Base-by-base conservation (phyloP, 2,888 invertebrate species). In the Drosophila falleni region DNA sequence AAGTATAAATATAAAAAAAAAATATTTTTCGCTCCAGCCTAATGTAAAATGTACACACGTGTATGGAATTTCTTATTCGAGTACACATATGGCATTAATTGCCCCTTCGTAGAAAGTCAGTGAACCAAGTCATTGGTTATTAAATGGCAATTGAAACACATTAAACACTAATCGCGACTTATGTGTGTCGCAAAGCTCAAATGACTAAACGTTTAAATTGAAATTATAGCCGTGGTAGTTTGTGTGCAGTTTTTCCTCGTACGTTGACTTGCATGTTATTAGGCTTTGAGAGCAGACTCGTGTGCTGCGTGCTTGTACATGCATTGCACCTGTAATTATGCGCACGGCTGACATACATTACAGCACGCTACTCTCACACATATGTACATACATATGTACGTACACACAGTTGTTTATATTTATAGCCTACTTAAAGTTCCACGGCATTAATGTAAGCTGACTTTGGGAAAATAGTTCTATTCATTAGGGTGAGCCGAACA, bases 311-410 rank as follows among this genome's bases (percentile, higher is more conserved):
- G 75, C 74, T 78, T 68, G 50, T 73, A 71, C 81, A 83, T 83
- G 81, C 69, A 69, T 75, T 86, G 80, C 81, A 80, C 80, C 72
- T 81, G 77, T 84, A 85, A 89, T 85, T 89, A 89, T 87, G 82
- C 83, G 81, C 78, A 82, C 82, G 78, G 66, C 80, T 81, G 88
- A 75, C 87, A 82, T 65, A 80, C 65, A 81, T 78, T 75, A 58
- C 35, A 70, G 41, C 75, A 75, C 71, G 71, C 72, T 51, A 73
- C 62, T 44, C 70, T 46, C 41, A 63, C 65, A 31, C 53, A 44
- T 50, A 60, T 44, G 59, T 65, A 54, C 54, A 35, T 41, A 13
- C 50, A 46, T 41, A 56, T 44, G 41, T 50, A 54, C 4, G 44
- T 1, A 59, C 19, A 60, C 16, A 39, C 46, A 61, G 37, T 23